Evolutionary conservation across 2,797 vertebrate genomes (phyloP).

Genomic region (Hipposideros larvatus): DNA sequence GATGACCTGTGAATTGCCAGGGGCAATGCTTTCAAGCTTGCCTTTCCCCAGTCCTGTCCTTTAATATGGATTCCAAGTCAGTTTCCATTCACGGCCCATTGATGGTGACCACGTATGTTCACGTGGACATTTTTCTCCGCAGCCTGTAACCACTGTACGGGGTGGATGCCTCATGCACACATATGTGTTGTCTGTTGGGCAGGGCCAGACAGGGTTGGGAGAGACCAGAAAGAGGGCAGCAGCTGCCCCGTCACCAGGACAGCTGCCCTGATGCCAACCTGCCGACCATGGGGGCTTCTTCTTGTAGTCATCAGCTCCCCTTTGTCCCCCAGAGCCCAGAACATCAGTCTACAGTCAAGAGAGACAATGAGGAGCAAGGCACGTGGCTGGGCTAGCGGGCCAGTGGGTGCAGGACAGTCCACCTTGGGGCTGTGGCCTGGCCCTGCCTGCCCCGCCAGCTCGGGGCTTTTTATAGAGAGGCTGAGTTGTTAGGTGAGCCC

Average conservation of each 20-base stretch:
- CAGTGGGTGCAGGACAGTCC: constrained; percentile 35
- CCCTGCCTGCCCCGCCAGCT: constrained; percentile 10
- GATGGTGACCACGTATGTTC: accelerated
- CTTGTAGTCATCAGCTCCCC: not conserved
- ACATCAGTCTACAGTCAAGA: constrained; percentile 39
- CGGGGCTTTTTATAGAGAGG: constrained; percentile 67
- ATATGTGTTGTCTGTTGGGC: constrained; percentile 2
- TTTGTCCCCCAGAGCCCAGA: constrained; percentile 47
- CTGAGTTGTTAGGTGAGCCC: not conserved
- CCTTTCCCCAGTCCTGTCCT: not conserved
- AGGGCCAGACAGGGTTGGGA: not conserved
- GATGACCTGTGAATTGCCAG: not conserved
- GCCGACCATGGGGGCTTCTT: constrained; percentile 53
- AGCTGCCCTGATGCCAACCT: not conserved
- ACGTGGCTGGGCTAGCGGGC: not conserved
- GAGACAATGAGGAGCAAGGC: not conserved
- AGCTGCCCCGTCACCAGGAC: not conserved
- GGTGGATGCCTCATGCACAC: not conserved
- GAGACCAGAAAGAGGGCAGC: constrained; percentile 41
- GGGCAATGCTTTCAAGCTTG: not conserved
- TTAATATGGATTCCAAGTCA: not conserved
- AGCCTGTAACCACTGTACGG: not conserved
- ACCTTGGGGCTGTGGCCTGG: constrained; percentile 54
- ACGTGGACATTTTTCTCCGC: not conserved
- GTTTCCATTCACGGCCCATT: not conserved